Conservation (phyloP, 1,140 invertebrate genomes). For the Aphelenchoides avenae region DNA sequence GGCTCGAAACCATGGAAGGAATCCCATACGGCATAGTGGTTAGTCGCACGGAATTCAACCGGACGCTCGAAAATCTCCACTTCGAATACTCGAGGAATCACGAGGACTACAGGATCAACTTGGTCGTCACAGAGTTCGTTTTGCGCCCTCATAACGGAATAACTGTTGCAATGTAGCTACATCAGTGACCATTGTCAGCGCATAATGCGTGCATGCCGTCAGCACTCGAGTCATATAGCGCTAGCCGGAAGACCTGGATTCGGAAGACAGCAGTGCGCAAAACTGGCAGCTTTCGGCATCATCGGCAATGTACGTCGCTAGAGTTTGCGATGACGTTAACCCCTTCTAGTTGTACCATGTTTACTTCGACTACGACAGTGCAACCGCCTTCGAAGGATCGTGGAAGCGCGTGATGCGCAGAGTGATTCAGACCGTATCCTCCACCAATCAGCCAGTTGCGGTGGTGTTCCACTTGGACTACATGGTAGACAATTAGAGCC, state of each 20-base stretch:
- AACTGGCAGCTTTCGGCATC: conserved; percentile 32
- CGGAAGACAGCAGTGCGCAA: conserved; percentile 32
- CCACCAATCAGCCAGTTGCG: conserved; percentile 25
- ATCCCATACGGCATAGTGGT: conserved; percentile 18
- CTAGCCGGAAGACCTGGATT: conserved; percentile 20
- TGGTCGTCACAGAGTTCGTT: conserved; percentile 23
- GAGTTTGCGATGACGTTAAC: not conserved
- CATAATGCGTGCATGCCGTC: conserved; percentile 29
- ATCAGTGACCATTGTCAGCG: conserved; percentile 23
- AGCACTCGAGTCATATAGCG: conserved; percentile 31
- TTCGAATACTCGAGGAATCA: conserved; percentile 34
- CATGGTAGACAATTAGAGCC: conserved; percentile 3
- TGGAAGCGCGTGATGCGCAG: conserved; percentile 27
- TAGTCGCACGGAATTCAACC: conserved; percentile 20
- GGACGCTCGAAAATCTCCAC: conserved; percentile 31
- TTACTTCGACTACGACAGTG: conserved; percentile 17
- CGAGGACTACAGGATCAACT: conserved; percentile 29
- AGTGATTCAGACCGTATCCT: conserved; percentile 18
- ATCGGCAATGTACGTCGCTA: conserved; percentile 18
- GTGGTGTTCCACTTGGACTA: conserved; percentile 35
- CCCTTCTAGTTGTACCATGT: conserved; percentile 31
- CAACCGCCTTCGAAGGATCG: conserved; percentile 28
- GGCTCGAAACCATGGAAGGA: conserved; percentile 30
- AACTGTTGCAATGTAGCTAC: conserved; percentile 15
- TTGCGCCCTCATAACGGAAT: not conserved